Evolutionary conservation across 2,888 invertebrate genomes (phyloP), one percentile per base, ranked within the genome.

Genomic region (Flexamia atlantica): DNA sequence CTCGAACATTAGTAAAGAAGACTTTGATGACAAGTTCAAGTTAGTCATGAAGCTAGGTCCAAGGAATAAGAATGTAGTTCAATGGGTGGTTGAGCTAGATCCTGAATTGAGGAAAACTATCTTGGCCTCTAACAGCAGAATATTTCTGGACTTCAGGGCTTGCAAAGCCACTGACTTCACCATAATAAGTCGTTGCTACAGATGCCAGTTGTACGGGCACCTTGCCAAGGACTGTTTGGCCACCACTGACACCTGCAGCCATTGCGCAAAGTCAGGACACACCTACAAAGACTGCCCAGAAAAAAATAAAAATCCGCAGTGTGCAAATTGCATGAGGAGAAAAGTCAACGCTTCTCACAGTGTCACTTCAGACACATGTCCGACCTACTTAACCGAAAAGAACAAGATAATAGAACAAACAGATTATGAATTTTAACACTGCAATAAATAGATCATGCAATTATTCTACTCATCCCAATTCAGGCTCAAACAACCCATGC

Each of bases 171-270:
- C 76, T 10, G 86, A 86, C 76, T 86, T 72, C 36, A 36, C 84
- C 1, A 46, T 42, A 0, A 53, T 85, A 0, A 79, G 86, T 0
- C 80, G 86, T 30, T 87, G 87, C 80, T 87, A 70, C 60, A 86
- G 85, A 72, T 87, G 86, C 32, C 86, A 87, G 17, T 20, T 17
- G 0, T 85, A 72, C 28, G 86, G 86, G 0, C 87, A 87, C 36
- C 83, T 0, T 82, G 85, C 40, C 14, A 82, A 81, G 85, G 17
- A 84, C 42, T 68, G 60, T 64, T 7, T 83, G 81, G 10, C 82
- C 1, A 30, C 25, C n/a, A 10, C 23, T 17, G 5, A 79, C n/a
- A 64, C 57, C 0, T 87, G 87, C 64, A 70, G 82, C 0, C 85
- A 86, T 80, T 87, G 87, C 20, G 81, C 81, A 30, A 57, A 81